Evolutionary conservation across 2,797 vertebrate genomes (phyloP), one percentile per base, ranked within the genome.

Genomic region (Anisognathus igniventris): DNA sequence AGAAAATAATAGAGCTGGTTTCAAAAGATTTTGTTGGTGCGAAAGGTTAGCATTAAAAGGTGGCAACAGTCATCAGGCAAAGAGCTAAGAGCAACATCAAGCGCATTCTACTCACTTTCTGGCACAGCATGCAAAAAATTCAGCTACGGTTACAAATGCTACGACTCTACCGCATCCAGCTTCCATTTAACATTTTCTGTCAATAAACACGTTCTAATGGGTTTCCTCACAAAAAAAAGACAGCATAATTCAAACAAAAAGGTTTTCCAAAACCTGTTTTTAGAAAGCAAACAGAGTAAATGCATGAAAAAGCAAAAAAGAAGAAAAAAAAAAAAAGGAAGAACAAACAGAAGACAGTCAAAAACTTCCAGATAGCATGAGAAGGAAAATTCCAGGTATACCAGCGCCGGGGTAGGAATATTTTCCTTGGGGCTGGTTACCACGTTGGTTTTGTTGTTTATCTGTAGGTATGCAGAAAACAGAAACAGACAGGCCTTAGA

Each of bases 391-490:
- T 97, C 95, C 95, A 98, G 97, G 97, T 98, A 98, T 99, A 99
- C 99, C 99, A 99, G 99, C 98, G 98, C 98, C 65, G 99, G 99
- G 98, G 98, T 98, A 96, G 98, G 98, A 96, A 98, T 98, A 97
- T 98, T 98, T 98, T 99, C 99, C 99, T 99, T 99, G 97, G 99
- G 98, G 98, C 98, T 99, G 98, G 98, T 99, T 98, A 99, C 98
- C 98, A 99, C 98, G 99, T 99, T 99, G 97, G 98, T 98, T 99
- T 99, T 99, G 99, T 98, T 99, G 99, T 99, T 99, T 98, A 99
- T 99, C 99, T 99, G 98, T 98, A 98, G 98, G 96, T 98, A 98
- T 98, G 98, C 97, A 98, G 98, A 99, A 98, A 98, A 98, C 87
- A 98, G 98, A 98, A 98, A 98, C 96, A 98, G 97, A 98, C 90